Percentiles rank a stretch among this genome's conserved stretches.
These are phyloP conservation scores for Drosophila mettleri DNA, from an alignment of 2,888 invertebrate species.

Conservation along the genomic window DNA sequence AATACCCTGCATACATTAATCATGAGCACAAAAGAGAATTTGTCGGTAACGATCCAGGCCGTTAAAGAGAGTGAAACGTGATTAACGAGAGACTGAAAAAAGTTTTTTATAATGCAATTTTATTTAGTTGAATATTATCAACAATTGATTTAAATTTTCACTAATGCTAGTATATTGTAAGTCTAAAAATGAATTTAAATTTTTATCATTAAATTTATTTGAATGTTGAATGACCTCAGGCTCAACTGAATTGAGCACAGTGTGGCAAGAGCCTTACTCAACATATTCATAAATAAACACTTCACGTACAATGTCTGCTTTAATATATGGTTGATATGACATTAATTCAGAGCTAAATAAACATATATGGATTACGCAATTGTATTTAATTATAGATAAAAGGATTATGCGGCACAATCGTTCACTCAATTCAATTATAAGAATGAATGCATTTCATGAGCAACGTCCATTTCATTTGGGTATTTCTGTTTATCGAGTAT, in stretches of 20 bases:
- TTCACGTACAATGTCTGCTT: not conserved
- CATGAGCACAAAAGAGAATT: not conserved
- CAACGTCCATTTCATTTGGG: not conserved
- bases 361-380: constrained; percentile 19
- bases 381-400: constrained; percentile 9
- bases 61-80: constrained; percentile 1
- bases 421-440: not conserved
- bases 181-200: no score
- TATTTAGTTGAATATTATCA: not conserved
- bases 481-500: not conserved
- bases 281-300: constrained; percentile 9
- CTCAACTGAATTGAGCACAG: no score
- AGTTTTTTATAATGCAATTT: not conserved
- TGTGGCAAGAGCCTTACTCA: no score
- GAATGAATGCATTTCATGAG: not conserved
- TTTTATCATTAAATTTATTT: not conserved
- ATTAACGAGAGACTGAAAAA: constrained; percentile 3
- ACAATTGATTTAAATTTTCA: not conserved
- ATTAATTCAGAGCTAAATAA: constrained; percentile 20
- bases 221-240: constrained; percentile 49
- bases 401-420: not conserved
- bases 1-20: constrained; percentile 7
- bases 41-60: not conserved
- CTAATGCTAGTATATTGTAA: not conserved
- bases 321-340: constrained; percentile 12